Base-by-base conservation (phyloP, 2,888 invertebrate genomes). In the Magallana nippona region DNA sequence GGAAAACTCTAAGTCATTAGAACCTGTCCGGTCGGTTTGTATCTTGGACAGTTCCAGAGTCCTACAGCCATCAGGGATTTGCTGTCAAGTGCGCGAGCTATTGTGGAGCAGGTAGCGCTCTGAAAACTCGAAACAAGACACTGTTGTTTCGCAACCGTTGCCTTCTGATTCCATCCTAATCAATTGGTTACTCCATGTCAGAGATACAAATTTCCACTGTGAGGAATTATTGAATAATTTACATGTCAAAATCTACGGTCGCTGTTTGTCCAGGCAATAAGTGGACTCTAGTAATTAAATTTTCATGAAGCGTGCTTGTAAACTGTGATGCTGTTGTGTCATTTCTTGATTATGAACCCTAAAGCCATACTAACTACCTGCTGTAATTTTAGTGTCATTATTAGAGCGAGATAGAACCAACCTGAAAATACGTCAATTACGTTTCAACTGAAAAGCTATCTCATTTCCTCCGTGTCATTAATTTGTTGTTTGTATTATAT, bases 161-260 rank as follows among this genome's bases (percentile, higher is more conserved):
- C 57, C 27, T 27, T 57, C 56, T 22, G 57, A 57, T 79, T 56
- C 17, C 13, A 13, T 56, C 19, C 56, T 57, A 27, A 79, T 19
- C 57, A 71, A 71, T 71, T 71, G 71, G 27, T 71, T 2, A 71
- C 71, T 27, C 27, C 13, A 32, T 27, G 71, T 27, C 71, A 71
- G 71, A 27, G 27, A 71, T 11, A 71, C 71, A 71, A 71, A 55
- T 57, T 79, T 56, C 19, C 56, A 57, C 56, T 8, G 79, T 13
- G 57, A 11, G 27, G 79, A 19, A 79, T 79, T 79, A 79, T 79
- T 79, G 57, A 79, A 79, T 79, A 57, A 79, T 79, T 79, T 57
- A 79, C 79, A 17, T 79, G 79, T 79, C 79, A 79, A 79, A 71
- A 27, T 71, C 27, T 32, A 71, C 17, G 27, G 44, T 27, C 27